Evolutionary conservation across 2,888 invertebrate genomes (phyloP).

Genomic region (Blomia tropicalis): DNA sequence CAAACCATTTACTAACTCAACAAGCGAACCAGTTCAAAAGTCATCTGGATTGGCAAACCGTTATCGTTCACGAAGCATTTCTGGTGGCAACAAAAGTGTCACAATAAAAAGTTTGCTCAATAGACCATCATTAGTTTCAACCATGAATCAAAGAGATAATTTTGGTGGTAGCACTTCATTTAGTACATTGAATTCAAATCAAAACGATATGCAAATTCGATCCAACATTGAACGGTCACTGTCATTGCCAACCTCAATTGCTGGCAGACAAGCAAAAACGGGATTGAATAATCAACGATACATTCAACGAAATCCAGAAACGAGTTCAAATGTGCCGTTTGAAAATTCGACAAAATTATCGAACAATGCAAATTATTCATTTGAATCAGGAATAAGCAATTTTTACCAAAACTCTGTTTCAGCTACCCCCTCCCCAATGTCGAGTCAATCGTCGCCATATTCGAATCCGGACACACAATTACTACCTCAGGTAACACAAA

Average conservation of each 20-base stretch:
- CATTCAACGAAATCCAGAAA: background rate
- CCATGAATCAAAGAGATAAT: background rate
- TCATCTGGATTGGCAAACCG: background rate
- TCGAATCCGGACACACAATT: conserved; percentile 4
- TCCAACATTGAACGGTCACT: conserved; percentile 20
- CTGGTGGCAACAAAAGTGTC: background rate
- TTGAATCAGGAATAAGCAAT: background rate
- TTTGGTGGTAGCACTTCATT: background rate
- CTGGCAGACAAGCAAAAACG: background rate
- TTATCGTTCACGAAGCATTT: background rate
- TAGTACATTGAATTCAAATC: background rate
- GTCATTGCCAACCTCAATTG: conserved; percentile 22
- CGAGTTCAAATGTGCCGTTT: background rate
- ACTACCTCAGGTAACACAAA: conserved; percentile 1
- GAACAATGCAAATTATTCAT: background rate
- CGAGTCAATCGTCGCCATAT: background rate
- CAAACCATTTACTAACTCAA: background rate
- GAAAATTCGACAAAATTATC: background rate
- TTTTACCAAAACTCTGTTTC: background rate
- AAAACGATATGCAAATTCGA: background rate
- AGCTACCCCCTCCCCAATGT: background rate
- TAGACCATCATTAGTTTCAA: background rate
- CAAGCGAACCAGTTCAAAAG: background rate
- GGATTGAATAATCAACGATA: background rate
- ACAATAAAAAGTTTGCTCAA: conserved; percentile 2